phyloP scores from a whole-genome alignment of 53 echinoderm and acorn worm species.

The Actinopyga echinites region DNA sequence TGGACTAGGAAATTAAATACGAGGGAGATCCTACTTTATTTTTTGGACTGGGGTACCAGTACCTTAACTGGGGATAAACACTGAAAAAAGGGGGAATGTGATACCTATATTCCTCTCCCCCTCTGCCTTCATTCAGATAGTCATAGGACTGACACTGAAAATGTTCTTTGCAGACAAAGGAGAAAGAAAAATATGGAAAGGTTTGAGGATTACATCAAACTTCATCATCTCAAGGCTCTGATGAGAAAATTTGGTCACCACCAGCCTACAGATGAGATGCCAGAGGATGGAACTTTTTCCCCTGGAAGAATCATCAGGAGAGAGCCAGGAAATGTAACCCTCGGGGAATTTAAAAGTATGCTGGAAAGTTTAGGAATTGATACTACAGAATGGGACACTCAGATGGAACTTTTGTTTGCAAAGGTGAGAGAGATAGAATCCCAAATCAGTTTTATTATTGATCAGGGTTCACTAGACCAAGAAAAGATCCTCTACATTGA shows the following conservation, averaged over 20 bases:
- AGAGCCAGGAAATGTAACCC: slow-evolving; percentile 87
- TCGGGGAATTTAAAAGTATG: slow-evolving; percentile 88
- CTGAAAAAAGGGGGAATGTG: too few relatives aligned
- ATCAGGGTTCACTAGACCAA: too few relatives aligned
- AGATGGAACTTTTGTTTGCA: slow-evolving; percentile 91
- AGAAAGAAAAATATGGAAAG: slow-evolving; percentile 54
- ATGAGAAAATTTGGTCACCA: slow-evolving; percentile 83
- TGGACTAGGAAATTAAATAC: too few relatives aligned
- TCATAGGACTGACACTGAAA: too few relatives aligned
- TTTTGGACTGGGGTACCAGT: too few relatives aligned
- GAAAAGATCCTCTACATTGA: too few relatives aligned
- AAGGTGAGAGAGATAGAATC: slow-evolving; percentile 53
- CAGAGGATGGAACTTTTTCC: slow-evolving; percentile 72
- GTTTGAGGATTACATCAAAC: slow-evolving; percentile 92
- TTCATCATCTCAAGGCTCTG: slow-evolving; percentile 85
- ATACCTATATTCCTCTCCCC: too few relatives aligned
- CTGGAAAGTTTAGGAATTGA: slow-evolving; percentile 71
- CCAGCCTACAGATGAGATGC: slow-evolving; percentile 80
- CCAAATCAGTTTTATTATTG: too few relatives aligned
- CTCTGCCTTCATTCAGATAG: too few relatives aligned
- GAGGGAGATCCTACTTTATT: too few relatives aligned
- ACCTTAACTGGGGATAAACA: too few relatives aligned
- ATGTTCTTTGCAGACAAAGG: background rate
- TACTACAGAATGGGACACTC: slow-evolving; percentile 79
- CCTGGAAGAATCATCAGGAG: slow-evolving; percentile 77